Evolutionary conservation across 2,797 vertebrate species (phyloP), one percentile per base, ranked within the genome.

Genomic region (Enteromius fasciolatus): DNA sequence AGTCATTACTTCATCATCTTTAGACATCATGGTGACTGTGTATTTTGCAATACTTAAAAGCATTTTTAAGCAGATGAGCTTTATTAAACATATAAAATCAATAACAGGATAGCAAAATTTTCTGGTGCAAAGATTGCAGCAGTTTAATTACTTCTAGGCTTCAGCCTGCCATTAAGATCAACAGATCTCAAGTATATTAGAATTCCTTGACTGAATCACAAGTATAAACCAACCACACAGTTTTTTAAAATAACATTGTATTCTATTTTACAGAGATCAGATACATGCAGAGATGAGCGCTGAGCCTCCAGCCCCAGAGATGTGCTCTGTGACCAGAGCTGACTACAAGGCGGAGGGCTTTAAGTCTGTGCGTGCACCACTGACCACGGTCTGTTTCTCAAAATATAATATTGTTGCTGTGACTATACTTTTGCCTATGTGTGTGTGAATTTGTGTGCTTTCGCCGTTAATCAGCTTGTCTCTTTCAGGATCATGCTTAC

Each of bases 321-420:
- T 88, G 84, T 46, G 85, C 82, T 90, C 94, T 67, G 91, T 92
- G 8, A 92, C 89, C 10, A 89, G 90, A 78, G 86, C 31, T 9
- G 92, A 94, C 83, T 95, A 92, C 89, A 80, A 54, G 50, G 83
- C 63, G 0, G 59, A 89, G 61, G 94, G 93, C 41, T 95, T 94
- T 78, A 84, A 90, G 23, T 86, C 90, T 75, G n/a, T 23, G 6
- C 72, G 9, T 20, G 89, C 87, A 7, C 33, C 84, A 41, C 31
- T 85, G 23, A 86, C 89, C 59, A 84, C 81, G 77, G 93, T 94
- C 77, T 52, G 89, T 70, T 20, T 70, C 64, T 50, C 46, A 4
- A 76, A 64, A 64, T 64, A 64, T 33, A 9, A 33, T 33, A 28
- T 46, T 63, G 7, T 25, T 11, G 10, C 18, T 52, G 28, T 66